Conservation (phyloP, 2,113 vertebrate genomes). For the Scophthalmus maximus region DNA sequence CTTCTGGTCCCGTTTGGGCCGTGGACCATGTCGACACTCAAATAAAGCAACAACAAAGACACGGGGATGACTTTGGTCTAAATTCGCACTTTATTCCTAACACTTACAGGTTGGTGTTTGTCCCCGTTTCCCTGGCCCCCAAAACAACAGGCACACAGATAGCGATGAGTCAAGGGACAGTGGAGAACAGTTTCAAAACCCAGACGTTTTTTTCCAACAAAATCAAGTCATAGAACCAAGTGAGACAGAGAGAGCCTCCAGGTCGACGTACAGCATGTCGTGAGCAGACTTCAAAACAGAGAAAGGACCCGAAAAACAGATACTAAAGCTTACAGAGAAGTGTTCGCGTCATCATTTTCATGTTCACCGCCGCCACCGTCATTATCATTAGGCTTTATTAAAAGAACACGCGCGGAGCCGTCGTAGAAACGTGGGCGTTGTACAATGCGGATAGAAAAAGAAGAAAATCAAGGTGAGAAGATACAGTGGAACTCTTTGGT, state of each 20-base stretch:
- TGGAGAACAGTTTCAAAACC: conserved; percentile 77
- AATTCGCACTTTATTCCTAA: conserved; percentile 83
- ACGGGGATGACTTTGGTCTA: conserved; percentile 73
- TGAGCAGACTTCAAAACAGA: conserved; percentile 69
- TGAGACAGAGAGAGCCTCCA: conserved; percentile 75
- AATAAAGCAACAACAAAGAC: conserved; percentile 20
- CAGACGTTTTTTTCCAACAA: conserved; percentile 71
- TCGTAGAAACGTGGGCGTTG: conserved; percentile 62
- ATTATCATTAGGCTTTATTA: conserved; percentile 53
- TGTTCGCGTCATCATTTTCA: conserved; percentile 42
- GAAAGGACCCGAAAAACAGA: conserved; percentile 58
- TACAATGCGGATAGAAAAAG: conserved; percentile 63
- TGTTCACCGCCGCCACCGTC: conserved; percentile 21
- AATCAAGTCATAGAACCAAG: conserved; percentile 76
- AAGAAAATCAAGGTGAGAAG: conserved; percentile 63
- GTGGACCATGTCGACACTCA: not conserved
- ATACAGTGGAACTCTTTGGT: conserved; percentile 85
- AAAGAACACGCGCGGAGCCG: conserved; percentile 68
- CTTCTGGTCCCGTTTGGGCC: too few species aligned
- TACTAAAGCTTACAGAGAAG: conserved; percentile 65
- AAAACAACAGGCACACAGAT: conserved; percentile 85
- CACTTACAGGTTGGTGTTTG: conserved; percentile 80
- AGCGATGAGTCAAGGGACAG: conserved; percentile 82
- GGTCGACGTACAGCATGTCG: conserved; percentile 71
- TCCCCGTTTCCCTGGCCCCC: conserved; percentile 68